Base-by-base conservation (phyloP, 2,888 invertebrate species). In the Pollenia amentaria region DNA sequence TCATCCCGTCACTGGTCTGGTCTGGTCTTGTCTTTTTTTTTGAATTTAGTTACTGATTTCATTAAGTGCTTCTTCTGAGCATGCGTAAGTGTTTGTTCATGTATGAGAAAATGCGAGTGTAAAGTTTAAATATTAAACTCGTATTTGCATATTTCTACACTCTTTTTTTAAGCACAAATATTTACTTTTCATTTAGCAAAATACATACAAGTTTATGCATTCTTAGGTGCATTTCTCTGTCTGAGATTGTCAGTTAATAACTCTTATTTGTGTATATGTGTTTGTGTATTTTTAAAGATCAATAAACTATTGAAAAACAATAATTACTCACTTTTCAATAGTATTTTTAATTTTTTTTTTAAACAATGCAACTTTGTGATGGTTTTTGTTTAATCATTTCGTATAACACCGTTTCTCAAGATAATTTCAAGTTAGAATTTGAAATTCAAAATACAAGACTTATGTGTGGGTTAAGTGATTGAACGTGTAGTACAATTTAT, bases 161-260 rank as follows among this genome's bases (percentile, higher is more conserved):
- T 42, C 16, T 51, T 81, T 85, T 73, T 83, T 76, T 60, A 83
- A 82, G 44, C 48, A 64, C 85, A 83, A 85, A 87, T 85, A 80
- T 85, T 79, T 85, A 83, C 80, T 62, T 87, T 88, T 76, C 84
- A 87, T 87, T 88, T 79, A 88, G 88, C 82, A 84, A 86, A 85
- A 85, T 72, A 65, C 65, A 72, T 55, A 21, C 18, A 42, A 29
- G 12, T 40, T 16, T 44, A 18, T 21, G 48, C 29, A 29, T 11
- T 29, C 29, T 7, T 6, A 16, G 9, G 21, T 46, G 21, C 16
- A 64, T 67, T n/a, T 38, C 12, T 78, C 38, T 51, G 21, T 51
- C 44, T 62, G 70, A 16, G 62, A 53, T 72, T 72, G 44, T 9
- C 69, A 53, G 44, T 44, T 55, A 29, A 4, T 12, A 29, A 16